These are phyloP conservation scores for Hyles lineata DNA, from an alignment of 2,888 invertebrate genomes.

Conservation along the genomic window DNA sequence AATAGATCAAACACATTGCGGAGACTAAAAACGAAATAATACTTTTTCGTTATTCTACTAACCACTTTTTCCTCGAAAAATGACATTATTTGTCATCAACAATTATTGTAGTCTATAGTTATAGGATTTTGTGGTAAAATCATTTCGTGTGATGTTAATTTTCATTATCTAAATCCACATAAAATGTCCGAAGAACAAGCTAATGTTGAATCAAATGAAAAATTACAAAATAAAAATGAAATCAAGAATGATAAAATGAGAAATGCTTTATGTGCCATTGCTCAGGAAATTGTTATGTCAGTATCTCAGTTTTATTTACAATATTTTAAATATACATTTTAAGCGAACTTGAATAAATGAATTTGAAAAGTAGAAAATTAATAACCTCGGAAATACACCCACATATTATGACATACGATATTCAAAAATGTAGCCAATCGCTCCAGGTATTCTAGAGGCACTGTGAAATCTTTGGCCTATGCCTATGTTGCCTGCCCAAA, in stretches of 20 bases:
- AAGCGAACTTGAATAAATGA: too few species aligned
- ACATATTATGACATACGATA: too few species aligned
- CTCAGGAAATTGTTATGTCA: slow-evolving; percentile 63
- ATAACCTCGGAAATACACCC: too few species aligned
- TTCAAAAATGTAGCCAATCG: too few species aligned
- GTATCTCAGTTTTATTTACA: slow-evolving; percentile 28
- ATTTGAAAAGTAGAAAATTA: too few species aligned
- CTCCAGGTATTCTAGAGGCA: too few species aligned
- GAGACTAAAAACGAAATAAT: too few species aligned
- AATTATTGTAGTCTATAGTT: background rate
- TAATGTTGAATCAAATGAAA: background rate
- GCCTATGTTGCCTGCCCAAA: too few species aligned
- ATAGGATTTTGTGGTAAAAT: background rate
- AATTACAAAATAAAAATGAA: background rate
- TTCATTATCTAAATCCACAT: background rate
- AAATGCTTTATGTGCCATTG: slow-evolving; percentile 58
- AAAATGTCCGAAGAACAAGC: background rate
- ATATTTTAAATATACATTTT: slow-evolving; percentile 29
- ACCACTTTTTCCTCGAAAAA: background rate
- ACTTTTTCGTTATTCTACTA: background rate
- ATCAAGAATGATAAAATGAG: slow-evolving; percentile 50
- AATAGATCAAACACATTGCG: too few species aligned
- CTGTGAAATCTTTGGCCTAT: too few species aligned
- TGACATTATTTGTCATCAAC: background rate
- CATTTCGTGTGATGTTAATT: background rate